Evolutionary conservation across 2,113 vertebrate species (phyloP), one percentile per base, ranked within the genome.

Genomic region (Apteryx owenii): DNA sequence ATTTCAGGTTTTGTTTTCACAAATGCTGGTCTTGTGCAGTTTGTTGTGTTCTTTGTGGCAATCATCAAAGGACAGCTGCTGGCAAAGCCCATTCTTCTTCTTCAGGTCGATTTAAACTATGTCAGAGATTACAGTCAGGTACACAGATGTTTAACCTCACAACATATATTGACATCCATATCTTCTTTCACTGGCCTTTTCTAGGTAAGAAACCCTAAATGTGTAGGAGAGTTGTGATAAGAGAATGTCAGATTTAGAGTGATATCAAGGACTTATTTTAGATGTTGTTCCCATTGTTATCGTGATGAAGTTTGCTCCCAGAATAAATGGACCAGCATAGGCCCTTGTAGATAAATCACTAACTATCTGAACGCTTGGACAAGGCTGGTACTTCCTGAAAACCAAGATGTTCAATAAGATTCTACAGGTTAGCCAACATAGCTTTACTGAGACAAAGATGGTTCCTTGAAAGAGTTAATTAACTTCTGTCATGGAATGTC

Each of bases 191-290:
- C 0, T 81, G 11, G 5, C 22, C 15, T 50, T 82, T 92, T 56
- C 6, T 2, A 0, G 5, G 0, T 31, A 75, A 80, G 26, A 62
- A 88, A 33, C 2, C 36, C 42, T 75, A 31, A 5, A 29, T 9
- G 2, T 36, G 22, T 13, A 70, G 18, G 11, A 61, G 54, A n/a
- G 12, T 20, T 50, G 10, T 23, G 73, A 7, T 28, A 46, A 82
- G 12, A 51, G 9, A 64, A 33, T 76, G 68, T 90, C 31, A 81
- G 25, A 75, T 50, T 66, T 54, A 80, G 7, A 19, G 8, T 22
- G 17, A 56, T 12, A 2, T 78, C 46, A 68, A 81, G 4, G 13
- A 7, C 9, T 70, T 71, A 14, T 65, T 87, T 91, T 61, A 61
- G 23, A 36, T 53, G 8, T 21, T 44, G 12, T 36, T 87, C n/a